Conservation (phyloP, 1,140 invertebrate genomes). For the Diorhabda elongata region DNA sequence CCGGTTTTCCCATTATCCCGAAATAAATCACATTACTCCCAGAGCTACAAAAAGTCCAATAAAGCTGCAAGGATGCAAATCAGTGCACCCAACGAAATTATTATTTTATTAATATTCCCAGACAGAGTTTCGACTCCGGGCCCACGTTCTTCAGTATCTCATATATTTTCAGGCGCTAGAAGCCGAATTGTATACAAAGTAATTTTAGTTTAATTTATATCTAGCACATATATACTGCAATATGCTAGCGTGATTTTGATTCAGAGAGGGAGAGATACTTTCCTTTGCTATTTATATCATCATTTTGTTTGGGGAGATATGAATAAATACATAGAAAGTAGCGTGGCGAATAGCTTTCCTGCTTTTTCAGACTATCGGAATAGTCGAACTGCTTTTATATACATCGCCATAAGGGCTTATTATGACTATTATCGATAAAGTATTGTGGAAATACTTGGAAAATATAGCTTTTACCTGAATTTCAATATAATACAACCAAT, state of each 20-base stretch:
- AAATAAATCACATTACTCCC: conserved; percentile 1
- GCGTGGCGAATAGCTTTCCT: neutral
- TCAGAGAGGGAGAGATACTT: neutral
- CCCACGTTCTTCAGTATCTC: neutral
- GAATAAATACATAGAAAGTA: conserved; percentile 3
- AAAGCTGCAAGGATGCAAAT: neutral
- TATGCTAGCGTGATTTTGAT: neutral
- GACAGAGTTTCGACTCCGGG: neutral
- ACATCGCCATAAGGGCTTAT: no score
- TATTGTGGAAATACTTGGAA: no score
- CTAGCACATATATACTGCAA: conserved; percentile 2
- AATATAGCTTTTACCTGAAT: no score
- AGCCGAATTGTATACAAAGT: neutral
- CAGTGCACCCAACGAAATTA: neutral
- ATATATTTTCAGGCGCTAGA: conserved; percentile 2
- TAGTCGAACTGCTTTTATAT: no score
- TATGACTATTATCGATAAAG: no score
- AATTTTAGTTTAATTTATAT: conserved; percentile 3
- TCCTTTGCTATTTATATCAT: conserved; percentile 3
- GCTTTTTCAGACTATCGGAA: no score
- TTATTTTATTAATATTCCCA: conserved; percentile 1
- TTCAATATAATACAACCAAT: no score
- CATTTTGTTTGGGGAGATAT: neutral
- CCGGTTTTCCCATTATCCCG: conserved; percentile 1
- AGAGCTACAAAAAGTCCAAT: neutral